phyloP scores from a whole-genome alignment of 2,797 vertebrate species.

The Trachops cirrhosus region DNA sequence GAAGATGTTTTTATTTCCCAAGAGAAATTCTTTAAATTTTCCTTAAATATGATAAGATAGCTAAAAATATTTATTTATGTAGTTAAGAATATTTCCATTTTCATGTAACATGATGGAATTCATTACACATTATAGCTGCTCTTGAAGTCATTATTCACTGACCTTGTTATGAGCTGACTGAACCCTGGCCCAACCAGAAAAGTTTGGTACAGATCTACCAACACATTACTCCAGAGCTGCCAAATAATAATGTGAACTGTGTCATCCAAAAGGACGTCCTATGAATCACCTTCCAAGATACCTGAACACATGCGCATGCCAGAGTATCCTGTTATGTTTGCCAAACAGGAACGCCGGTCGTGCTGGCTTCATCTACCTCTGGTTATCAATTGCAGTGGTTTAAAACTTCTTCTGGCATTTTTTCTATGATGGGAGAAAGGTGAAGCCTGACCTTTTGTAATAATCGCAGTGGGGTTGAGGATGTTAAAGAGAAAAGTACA shows the following conservation, averaged over 20 bases:
- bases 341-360: background rate
- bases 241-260: background rate
- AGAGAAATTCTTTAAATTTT: conserved; percentile 46
- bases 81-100: background rate
- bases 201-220: background rate
- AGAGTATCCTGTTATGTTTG: background rate
- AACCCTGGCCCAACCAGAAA: background rate
- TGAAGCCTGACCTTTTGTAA: background rate
- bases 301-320: background rate
- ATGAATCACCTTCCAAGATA: background rate
- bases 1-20: conserved; percentile 60
- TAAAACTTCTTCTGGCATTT: background rate
- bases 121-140: background rate
- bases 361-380: background rate
- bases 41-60: background rate
- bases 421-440: background rate
- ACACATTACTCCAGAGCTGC: background rate
- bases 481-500: background rate
- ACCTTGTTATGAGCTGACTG: background rate
- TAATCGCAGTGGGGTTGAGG: background rate
- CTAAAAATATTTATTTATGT: background rate
- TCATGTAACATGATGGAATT: background rate
- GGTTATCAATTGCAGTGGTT: background rate
- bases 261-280: background rate
- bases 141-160: background rate